Conservation (phyloP, 1,140 invertebrate species). For the Saccostrea cuccullata region DNA sequence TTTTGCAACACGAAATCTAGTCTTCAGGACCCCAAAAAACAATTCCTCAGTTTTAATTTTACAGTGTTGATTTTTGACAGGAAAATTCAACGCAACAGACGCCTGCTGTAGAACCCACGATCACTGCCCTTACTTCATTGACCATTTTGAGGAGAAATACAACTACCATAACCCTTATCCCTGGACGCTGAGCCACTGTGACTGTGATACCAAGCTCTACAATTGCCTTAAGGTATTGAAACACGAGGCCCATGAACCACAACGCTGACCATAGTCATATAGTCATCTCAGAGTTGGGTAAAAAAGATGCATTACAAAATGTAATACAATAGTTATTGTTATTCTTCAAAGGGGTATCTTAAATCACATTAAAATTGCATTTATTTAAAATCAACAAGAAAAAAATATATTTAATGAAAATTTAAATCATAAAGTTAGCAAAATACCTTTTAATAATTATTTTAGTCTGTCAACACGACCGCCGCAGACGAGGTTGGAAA, state of each 20-base stretch:
- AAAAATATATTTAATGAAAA: too few relatives aligned
- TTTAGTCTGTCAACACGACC: slow-evolving; percentile 62
- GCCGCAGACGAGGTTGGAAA: slow-evolving; percentile 61
- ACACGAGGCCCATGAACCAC: too few relatives aligned
- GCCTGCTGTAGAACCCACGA: slow-evolving; percentile 57
- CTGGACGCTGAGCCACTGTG: slow-evolving; percentile 59
- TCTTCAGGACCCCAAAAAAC: background rate
- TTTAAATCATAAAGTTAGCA: too few relatives aligned
- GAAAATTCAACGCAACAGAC: slow-evolving; percentile 49
- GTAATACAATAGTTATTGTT: too few relatives aligned
- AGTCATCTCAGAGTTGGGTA: too few relatives aligned
- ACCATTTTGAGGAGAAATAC: slow-evolving; percentile 54
- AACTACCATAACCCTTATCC: slow-evolving; percentile 54
- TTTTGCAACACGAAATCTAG: background rate
- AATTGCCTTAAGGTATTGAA: slow-evolving; percentile 53
- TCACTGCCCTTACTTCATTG: slow-evolving; percentile 59
- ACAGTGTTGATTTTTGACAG: slow-evolving; percentile 17
- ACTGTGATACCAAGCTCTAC: slow-evolving; percentile 53
- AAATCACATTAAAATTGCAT: too few relatives aligned
- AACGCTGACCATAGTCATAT: too few relatives aligned
- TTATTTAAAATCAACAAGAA: too few relatives aligned
- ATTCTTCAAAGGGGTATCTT: too few relatives aligned
- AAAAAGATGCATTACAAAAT: too few relatives aligned
- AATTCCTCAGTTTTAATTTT: background rate
- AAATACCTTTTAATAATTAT: background rate